Evolutionary conservation across 2,113 vertebrate species (phyloP), one percentile per base, ranked within the genome.

Genomic region (Microtus pennsylvanicus): DNA sequence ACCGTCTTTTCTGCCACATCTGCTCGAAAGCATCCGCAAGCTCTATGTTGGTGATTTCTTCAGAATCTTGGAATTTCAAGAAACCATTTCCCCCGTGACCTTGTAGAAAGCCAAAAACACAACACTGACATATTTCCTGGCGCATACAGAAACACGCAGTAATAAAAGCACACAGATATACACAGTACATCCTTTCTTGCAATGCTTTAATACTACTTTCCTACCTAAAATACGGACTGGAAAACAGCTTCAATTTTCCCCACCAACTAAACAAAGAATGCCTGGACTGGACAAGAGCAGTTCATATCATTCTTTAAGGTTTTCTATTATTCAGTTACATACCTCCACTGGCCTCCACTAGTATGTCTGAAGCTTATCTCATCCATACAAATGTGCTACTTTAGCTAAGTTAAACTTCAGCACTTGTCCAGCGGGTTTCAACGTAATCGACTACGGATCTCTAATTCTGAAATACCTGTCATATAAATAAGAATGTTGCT

Each of bases 1-100:
- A 99, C 99, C 99, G 99, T 98, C 99, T 99, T 98, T 99, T 99
- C 98, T 99, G 99, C 99, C 99, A 99, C 99, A 99, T 99, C 98
- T 99, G 99, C 97, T 99, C 99, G 98, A 99, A 99, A 26, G 99
- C 99, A 95, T 99, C 99, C 3, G 99, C 99, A 96, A 99, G 99
- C 93, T 99, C 99, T 97, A 99, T 99, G 81, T 99, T 99, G 94
- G 99, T 99, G 89, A 99, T 99, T 99, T 99, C 99, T 98, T 99
- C 99, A 26, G 99, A 99, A 98, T 99, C 99, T 97, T 99, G 99
- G 98, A 99, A 99, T 98, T 99, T 99, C 96, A 99, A 98, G 96
- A 99, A 99, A 81, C 99, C 99, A 87, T 99, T 99, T 92, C 99
- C 99, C 33, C 99, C 99, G 13, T 99, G 99, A 86, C 99, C 99